These are phyloP conservation scores for Stramonita haemastoma DNA, from an alignment of 2,888 invertebrate genomes.

Conservation along the genomic window DNA sequence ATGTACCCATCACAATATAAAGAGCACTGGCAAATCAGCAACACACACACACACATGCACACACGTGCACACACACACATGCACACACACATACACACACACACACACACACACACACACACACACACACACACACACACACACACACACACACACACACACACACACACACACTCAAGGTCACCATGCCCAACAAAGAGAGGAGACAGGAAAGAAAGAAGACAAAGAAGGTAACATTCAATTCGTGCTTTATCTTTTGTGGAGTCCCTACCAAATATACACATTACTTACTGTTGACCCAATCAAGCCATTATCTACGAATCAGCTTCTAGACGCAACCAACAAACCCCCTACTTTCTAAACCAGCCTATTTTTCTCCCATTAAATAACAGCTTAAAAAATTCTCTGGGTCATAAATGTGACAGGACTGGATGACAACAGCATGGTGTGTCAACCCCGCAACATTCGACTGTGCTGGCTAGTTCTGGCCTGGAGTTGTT, in stretches of 20 bases:
- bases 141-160: constrained; percentile 8
- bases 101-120: background rate
- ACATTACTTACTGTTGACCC: no score
- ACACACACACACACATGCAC: background rate
- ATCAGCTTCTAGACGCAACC: background rate
- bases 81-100: background rate
- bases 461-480: background rate
- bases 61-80: background rate
- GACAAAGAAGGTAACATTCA: background rate
- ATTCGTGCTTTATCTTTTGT: no score
- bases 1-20: no score
- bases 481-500: background rate
- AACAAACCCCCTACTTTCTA: background rate
- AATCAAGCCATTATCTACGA: background rate
- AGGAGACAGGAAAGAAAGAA: background rate
- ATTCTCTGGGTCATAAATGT: background rate
- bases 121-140: background rate
- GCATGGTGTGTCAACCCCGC: background rate
- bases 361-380: background rate
- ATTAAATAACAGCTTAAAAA: background rate
- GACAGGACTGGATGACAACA: background rate
- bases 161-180: background rate
- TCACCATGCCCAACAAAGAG: background rate
- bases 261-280: background rate
- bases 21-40: no score